A percentile compares a stretch with the other conserved stretches of the same genome.
Conservation (phyloP, 1,140 invertebrate species). For the Triops longicaudatus region DNA sequence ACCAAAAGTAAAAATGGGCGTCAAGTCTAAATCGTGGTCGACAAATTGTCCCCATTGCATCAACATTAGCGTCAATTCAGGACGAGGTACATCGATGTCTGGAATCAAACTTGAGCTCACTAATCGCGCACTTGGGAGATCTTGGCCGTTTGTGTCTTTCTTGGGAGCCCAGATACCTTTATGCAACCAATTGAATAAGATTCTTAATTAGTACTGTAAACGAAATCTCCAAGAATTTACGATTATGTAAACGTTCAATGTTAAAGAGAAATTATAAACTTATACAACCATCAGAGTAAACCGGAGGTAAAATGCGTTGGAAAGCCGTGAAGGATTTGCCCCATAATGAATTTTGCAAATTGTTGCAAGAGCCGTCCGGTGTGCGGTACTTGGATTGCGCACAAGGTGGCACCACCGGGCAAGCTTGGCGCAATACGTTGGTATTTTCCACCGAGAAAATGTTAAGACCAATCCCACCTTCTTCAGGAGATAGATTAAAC, state of each 20-base stretch:
- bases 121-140: constrained; percentile 44
- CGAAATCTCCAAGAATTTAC: too few relatives aligned
- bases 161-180: constrained; percentile 59
- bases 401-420: constrained; percentile 1
- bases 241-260: too few relatives aligned
- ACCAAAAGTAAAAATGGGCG: constrained; percentile 25
- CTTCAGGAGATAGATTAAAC: not conserved
- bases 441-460: not conserved
- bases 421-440: not conserved
- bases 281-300: constrained; percentile 77
- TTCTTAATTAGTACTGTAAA: not conserved
- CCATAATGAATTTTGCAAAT: constrained; percentile 57
- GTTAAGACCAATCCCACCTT: constrained; percentile 4
- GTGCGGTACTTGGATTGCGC: constrained; percentile 51
- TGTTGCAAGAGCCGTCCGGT: constrained; percentile 79
- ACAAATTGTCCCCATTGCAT: constrained; percentile 53
- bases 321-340: constrained; percentile 71
- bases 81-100: constrained; percentile 39
- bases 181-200: not conserved
- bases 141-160: constrained; percentile 41
- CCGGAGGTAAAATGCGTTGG: constrained; percentile 64
- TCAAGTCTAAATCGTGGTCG: constrained; percentile 44
- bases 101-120: constrained; percentile 43
- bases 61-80: constrained; percentile 37
- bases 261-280: too few relatives aligned